phyloP scores from a whole-genome alignment of 1,140 invertebrate genomes.

The Eriosoma lanigerum region DNA sequence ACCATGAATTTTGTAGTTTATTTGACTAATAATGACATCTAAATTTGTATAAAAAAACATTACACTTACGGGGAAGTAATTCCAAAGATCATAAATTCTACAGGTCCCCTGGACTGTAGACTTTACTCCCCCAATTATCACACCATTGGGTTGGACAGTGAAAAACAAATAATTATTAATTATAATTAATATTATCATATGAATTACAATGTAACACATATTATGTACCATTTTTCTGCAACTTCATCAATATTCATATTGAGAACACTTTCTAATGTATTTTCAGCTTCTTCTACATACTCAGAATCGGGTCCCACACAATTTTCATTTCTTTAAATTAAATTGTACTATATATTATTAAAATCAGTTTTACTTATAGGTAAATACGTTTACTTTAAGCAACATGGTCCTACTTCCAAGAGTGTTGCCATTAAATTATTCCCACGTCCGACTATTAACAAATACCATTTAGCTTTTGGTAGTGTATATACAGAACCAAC shows the following conservation, averaged over 20 bases:
- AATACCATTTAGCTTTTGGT: slow-evolving; percentile 46
- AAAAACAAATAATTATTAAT: too few relatives aligned
- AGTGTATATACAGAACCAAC: slow-evolving; percentile 26
- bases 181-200: too few relatives aligned
- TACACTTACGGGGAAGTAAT: too few relatives aligned
- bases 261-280: slow-evolving; percentile 35
- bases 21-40: too few relatives aligned
- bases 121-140: too few relatives aligned
- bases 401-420: slow-evolving; percentile 32
- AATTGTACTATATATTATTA: background rate
- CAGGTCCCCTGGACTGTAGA: too few relatives aligned
- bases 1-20: too few relatives aligned
- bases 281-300: slow-evolving; percentile 46
- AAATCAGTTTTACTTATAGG: background rate
- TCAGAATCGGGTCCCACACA: background rate
- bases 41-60: too few relatives aligned
- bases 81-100: too few relatives aligned
- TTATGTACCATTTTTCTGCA: slow-evolving; percentile 32
- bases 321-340: slow-evolving; percentile 18
- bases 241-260: slow-evolving; percentile 50
- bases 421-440: slow-evolving; percentile 34
- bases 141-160: too few relatives aligned
- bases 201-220: too few relatives aligned
- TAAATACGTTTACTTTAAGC: slow-evolving; percentile 9
- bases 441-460: slow-evolving; percentile 38